Base-by-base conservation (phyloP, 2,113 vertebrate genomes). In the Recurvirostra avosetta region DNA sequence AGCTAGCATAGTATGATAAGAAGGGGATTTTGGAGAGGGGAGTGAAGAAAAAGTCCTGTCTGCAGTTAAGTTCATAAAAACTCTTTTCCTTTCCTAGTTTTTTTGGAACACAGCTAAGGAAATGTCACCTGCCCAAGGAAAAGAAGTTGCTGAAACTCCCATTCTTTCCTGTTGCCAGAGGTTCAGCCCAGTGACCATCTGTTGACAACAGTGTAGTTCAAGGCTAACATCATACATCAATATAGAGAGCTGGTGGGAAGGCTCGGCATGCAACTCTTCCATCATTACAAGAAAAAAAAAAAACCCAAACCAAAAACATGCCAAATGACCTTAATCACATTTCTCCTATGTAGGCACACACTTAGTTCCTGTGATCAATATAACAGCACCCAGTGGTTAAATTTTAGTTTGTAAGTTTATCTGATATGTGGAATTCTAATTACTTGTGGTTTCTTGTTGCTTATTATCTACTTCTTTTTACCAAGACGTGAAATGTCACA, bases 81-180 rank as follows among this genome's bases (percentile, higher is more conserved):
- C 34, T 62, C 15, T 86, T 80, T 88, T 95, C 74, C 43, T 87
- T 41, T 90, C 30, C 6, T 8, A 5, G 15, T 74, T 82, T 74
- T 68, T 77, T 83, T 79, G 20, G 55, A 92, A 61, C 34, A 67
- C 25, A 68, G 19, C 43, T 92, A 84, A 93, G 61, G 86, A 95
- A 97, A 80, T 86, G 81, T 25, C 65, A 88, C 3, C 72, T 92
- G 76, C 94, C 88, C 83, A 75, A 86, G 82, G 65, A 88, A 94
- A 92, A 93, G 63, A 92, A 93, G 90, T 74, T 96, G 82, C 88
- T 96, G 92, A 93, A 97, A 86, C 61, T 95, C 72, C 83, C 56
- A 11, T 72, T 96, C 34, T 89, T 93, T 94, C 82, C 36, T 65
- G 68, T 49, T 94, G 65, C 72, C 76, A 95, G 68, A 74, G 43